phyloP scores from a whole-genome alignment of 1,140 invertebrate genomes.

The Sinella curviseta region DNA sequence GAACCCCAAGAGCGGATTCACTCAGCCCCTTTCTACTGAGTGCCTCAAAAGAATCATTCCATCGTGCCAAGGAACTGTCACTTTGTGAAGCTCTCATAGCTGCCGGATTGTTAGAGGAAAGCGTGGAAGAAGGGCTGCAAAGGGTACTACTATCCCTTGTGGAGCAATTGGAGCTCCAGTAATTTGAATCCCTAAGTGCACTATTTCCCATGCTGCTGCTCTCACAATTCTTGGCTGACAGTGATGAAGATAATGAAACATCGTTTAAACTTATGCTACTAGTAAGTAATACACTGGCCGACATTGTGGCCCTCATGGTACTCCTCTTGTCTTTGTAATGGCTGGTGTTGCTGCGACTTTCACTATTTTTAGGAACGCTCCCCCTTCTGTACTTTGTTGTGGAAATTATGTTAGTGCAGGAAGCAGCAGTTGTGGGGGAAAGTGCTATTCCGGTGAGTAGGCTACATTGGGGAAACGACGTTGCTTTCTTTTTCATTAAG shows the following conservation, averaged over 20 bases:
- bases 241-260: background rate
- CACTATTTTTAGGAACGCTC: background rate
- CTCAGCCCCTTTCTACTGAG: constrained; percentile 46
- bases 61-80: constrained; percentile 40
- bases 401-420: background rate
- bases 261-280: constrained; percentile 14
- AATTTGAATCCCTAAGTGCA: constrained; percentile 34
- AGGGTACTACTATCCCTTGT: constrained; percentile 6
- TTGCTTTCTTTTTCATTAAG: background rate
- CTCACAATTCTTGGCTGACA: background rate
- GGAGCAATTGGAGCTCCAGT: constrained; percentile 38
- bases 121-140: background rate
- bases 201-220: background rate
- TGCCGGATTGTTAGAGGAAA: background rate
- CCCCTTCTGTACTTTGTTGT: background rate
- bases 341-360: background rate
- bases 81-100: constrained; percentile 40
- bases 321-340: background rate
- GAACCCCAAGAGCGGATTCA: constrained; percentile 44
- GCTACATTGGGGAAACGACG: background rate
- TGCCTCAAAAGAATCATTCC: constrained; percentile 44
- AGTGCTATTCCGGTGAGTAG: background rate
- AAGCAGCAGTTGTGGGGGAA: background rate
- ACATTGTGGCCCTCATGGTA: background rate
- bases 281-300: background rate